Percentiles rank a stretch among this genome's conserved stretches.
Evolutionary conservation across 64 coral and sea anemone genomes (phyloP).

Genomic region (Montipora efflorescens): DNA sequence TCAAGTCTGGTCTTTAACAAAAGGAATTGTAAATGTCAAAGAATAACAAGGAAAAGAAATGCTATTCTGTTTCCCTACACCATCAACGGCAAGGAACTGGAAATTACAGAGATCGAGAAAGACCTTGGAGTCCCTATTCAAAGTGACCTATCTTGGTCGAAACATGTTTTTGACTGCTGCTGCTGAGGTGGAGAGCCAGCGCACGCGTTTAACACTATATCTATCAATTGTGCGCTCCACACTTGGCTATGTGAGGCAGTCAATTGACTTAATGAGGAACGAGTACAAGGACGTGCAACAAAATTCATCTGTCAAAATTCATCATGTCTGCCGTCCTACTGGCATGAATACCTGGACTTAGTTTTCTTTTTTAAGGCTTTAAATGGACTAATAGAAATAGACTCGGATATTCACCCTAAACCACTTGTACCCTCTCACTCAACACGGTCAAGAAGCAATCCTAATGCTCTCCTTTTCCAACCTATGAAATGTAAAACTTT

Average conservation of each 20-base stretch:
- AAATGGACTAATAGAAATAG: too few species aligned
- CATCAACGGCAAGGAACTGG: conserved; percentile 13
- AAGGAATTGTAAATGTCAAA: conserved; percentile 33
- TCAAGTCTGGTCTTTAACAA: conserved; percentile 57
- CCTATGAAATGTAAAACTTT: too few species aligned
- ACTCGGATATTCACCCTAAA: too few species aligned
- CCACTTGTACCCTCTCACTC: too few species aligned
- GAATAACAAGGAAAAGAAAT: too few species aligned
- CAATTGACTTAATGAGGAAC: neutral
- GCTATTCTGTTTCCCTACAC: neutral
- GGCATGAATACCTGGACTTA: neutral
- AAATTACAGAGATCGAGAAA: conserved; percentile 13
- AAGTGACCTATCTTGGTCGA: conserved; percentile 23
- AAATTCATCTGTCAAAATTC: neutral
- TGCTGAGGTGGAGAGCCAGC: neutral
- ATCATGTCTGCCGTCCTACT: neutral
- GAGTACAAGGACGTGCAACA: neutral
- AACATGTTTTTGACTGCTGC: neutral
- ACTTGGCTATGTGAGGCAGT: neutral
- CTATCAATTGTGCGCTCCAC: neutral
- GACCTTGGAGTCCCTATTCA: conserved; percentile 46
- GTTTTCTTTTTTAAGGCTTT: too few species aligned
- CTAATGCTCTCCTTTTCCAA: too few species aligned
- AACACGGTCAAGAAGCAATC: too few species aligned
- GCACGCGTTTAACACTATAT: neutral